Base-by-base conservation (phyloP, 2,113 vertebrate genomes). In the Drymodes brunneopygia region DNA sequence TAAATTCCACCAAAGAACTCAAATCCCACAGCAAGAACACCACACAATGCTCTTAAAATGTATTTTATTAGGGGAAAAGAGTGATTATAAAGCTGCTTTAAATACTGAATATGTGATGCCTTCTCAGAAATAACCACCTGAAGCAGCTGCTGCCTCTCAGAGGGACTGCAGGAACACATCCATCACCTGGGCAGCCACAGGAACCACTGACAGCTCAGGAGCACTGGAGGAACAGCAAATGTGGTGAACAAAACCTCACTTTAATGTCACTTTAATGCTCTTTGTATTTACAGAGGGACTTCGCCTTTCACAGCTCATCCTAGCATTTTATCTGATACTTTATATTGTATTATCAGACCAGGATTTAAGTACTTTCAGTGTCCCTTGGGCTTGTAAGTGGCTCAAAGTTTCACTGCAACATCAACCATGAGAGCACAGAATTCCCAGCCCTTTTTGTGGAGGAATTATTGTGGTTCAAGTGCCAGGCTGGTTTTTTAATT, bases 21-120 rank as follows among this genome's bases (percentile, higher is more conserved):
- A 3, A 48, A 71, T 25, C 23, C 12, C 17, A 20, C 1, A 28
- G 27, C 23, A 75, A 38, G 58, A 88, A 14, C 10, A n/a, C 11
- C 24, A 33, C 4, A 1, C 17, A 48, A 67, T 0, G 0, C 23
- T 50, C 33, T 42, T 23, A 29, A 44, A 73, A 81, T 24, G 2
- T 48, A 33, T 73, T 89, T 83, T 54, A 28, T 38, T 66, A 16
- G n/a, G 5, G 33, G 11, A 58, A 67, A 64, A 20, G 15, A 54
- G 29, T 0, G 8, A 50, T 58, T 54, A n/a, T 21, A 45, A 66
- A 92, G 35, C 38, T 38, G 25, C 27, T 70, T 60, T 50, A 38
- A 53, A 40, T 28, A 40, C 0, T 50, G 70, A 65, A 22, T 31
- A 44, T 6, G 7, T 15, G 45, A 61, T 36, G 23, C 15, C 12